Base-by-base conservation (phyloP, 2,888 invertebrate genomes). In the Polymixis lichenea region DNA sequence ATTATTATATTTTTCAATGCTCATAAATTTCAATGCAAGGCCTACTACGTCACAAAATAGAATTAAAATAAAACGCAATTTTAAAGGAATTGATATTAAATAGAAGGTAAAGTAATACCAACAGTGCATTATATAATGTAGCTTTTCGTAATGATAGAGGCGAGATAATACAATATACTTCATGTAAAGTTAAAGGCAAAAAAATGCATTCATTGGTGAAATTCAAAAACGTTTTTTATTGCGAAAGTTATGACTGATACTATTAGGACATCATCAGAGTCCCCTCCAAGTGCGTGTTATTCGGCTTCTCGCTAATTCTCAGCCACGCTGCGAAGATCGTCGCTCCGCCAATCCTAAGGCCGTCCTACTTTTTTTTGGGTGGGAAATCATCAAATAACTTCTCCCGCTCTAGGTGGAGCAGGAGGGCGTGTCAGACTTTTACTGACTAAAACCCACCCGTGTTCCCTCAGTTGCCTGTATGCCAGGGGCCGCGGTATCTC, bases 121-220 rank as follows among this genome's bases (percentile, higher is more conserved):
- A 56, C 17, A 9, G 77, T 77, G 77, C 77, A 77, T 77, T 77
- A 79, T 79, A 51, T 72, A 79, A 78, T 77, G 46, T 78, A 77
- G 77, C 60, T 71, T 69, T 61, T 61, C 15, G 32, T 78, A 69
- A 67, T 49, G 3, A 13, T 49, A 43, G 13, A 68, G 13, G 51
- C n/a, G 56, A 28, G 2, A 28, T 32, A 32, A 11, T 4, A 25
- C 25, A 72, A 15, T 49, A 13, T 7, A 25, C 1, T 53, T 43
- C 4, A 38, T 32, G 9, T 28, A n/a, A 22, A 67, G n/a, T 19
- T 19, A 32, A 19, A n/a, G 22, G 19, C 38, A 38, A 49, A 68
- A 51, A 25, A 49, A 19, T 25, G 32, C 13, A 38, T 38, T 5
- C 19, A 38, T 38, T 55, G 5, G 28, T 46, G 8, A 66, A 22